These are phyloP conservation scores for Babylonia areolata DNA, from an alignment of 1,140 invertebrate species.

Conservation along the genomic window DNA sequence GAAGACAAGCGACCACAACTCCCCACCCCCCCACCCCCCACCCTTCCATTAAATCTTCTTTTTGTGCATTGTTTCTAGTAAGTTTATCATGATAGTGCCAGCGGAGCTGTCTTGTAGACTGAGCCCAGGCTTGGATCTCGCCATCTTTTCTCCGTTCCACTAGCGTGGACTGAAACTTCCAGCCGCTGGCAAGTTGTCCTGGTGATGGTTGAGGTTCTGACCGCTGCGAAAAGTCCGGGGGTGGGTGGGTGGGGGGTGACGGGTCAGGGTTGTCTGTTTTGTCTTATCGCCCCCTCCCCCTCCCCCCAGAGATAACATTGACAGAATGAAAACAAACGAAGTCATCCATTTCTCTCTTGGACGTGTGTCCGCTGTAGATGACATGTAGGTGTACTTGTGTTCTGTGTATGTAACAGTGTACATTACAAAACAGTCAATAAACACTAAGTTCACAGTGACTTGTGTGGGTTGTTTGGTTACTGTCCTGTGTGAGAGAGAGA, in stretches of 20 bases:
- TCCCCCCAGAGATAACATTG: not conserved
- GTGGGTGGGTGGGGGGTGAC: not conserved
- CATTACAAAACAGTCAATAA: slow-evolving; percentile 31
- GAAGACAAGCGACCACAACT: too few species aligned
- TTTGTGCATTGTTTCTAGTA: too few species aligned
- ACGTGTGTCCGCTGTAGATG: slow-evolving; percentile 23
- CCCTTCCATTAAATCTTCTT: too few species aligned
- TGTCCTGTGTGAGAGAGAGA: not conserved
- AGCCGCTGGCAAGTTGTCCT: too few species aligned
- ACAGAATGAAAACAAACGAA: not conserved
- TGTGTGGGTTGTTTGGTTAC: not conserved
- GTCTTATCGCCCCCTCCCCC: not conserved
- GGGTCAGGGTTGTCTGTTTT: not conserved
- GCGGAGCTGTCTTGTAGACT: too few species aligned
- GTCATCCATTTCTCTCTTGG: not conserved
- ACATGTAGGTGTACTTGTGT: slow-evolving; percentile 31
- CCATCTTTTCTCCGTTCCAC: too few species aligned
- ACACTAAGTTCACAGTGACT: slow-evolving; percentile 23
- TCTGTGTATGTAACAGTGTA: slow-evolving; percentile 32
- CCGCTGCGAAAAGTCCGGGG: not conserved
- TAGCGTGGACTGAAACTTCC: too few species aligned
- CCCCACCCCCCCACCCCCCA: too few species aligned
- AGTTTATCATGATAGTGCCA: too few species aligned
- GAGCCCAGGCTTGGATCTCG: too few species aligned
- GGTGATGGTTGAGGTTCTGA: not conserved